phyloP scores from a whole-genome alignment of 1,140 invertebrate species.

The Colletes gigas region DNA sequence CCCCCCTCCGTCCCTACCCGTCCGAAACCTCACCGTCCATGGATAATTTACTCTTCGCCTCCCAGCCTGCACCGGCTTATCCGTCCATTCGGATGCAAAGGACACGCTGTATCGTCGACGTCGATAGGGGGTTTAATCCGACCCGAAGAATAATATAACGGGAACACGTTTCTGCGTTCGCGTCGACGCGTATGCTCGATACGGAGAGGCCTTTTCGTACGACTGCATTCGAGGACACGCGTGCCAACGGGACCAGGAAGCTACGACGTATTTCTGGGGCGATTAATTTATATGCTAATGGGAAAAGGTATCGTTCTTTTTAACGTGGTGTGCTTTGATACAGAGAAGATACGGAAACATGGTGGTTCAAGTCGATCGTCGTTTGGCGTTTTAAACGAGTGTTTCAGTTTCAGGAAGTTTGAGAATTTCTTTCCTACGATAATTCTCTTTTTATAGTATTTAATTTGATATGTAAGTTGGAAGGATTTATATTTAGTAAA shows the following conservation, averaged over 20 bases:
- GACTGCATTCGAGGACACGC: not conserved
- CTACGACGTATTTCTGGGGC: not conserved
- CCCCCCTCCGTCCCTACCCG: not conserved
- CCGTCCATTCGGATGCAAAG: slow-evolving; percentile 57
- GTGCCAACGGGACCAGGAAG: not conserved
- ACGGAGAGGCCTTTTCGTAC: not conserved
- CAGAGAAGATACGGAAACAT: not conserved
- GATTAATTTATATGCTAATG: slow-evolving; percentile 39
- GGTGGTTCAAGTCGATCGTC: too few species aligned
- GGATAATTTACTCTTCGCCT: slow-evolving; percentile 59
- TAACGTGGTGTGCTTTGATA: not conserved
- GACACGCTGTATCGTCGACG: not conserved
- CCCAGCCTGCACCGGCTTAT: slow-evolving; percentile 35
- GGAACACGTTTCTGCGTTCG: not conserved
- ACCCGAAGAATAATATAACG: not conserved
- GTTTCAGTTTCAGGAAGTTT: too few species aligned
- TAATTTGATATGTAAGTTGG: too few species aligned
- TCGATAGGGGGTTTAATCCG: slow-evolving; percentile 13
- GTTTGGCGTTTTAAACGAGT: too few species aligned
- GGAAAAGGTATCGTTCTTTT: not conserved
- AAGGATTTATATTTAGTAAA: too few species aligned
- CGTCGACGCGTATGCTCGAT: not conserved
- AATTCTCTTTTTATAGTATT: too few species aligned
- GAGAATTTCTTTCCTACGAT: too few species aligned
- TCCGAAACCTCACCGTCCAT: slow-evolving; percentile 7